Percentiles rank a stretch among this genome's conserved stretches.
Evolutionary conservation across 2,113 vertebrate genomes (phyloP).

Genomic region (Arenaria interpres): DNA sequence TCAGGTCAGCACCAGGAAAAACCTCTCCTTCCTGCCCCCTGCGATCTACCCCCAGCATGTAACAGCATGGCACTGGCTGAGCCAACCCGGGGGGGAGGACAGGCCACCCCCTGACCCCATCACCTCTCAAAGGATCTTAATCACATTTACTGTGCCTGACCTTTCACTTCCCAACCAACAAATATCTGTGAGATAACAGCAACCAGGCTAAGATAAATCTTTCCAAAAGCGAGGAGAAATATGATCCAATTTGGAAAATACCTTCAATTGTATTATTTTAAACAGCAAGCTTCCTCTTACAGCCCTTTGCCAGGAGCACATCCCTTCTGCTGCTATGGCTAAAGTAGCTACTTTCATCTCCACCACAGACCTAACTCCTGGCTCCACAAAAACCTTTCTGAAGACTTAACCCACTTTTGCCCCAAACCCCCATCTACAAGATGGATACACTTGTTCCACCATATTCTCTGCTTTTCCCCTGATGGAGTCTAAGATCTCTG

Average conservation of each 20-base stretch:
- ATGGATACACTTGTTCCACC: neutral
- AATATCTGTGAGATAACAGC: neutral
- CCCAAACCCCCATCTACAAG: neutral
- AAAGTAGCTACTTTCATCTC: neutral
- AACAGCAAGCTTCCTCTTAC: neutral
- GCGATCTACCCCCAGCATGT: neutral
- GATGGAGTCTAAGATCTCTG: neutral
- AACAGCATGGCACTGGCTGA: neutral
- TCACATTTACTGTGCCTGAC: neutral
- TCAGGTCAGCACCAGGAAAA: neutral
- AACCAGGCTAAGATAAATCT: neutral
- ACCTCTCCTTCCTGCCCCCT: neutral
- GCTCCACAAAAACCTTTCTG: neutral
- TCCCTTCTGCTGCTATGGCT: neutral
- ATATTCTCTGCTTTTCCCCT: neutral
- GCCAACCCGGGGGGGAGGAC: neutral
- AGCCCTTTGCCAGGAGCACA: neutral
- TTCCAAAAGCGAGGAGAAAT: neutral
- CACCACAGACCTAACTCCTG: neutral
- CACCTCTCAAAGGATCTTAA: neutral
- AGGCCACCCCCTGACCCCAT: neutral
- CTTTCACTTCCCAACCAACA: neutral
- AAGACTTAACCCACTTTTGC: neutral
- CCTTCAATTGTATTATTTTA: neutral
- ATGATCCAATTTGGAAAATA: neutral